Base-by-base conservation (phyloP, 64 coral and sea anemone species). In the Stichodactyla mertensii region DNA sequence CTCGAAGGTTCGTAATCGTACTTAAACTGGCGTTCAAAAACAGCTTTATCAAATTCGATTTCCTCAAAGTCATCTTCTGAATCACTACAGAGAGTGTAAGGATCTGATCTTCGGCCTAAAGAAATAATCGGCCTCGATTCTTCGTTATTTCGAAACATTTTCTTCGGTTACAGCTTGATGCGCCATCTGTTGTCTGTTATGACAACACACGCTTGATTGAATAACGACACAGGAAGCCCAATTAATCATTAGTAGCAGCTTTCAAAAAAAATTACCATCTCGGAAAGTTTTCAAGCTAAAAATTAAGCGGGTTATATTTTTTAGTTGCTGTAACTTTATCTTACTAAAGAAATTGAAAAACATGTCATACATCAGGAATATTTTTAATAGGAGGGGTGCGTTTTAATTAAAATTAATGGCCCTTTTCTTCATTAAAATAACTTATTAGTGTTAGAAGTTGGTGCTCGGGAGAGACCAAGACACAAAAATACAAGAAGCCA, bases 21-120 rank as follows among this genome's bases (percentile, higher is more conserved):
- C 51, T 53, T 52, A 20, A 6, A 81, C 16, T 20, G 78, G 4
- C 78, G 78, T 54, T 81, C 78, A 53, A 81, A 81, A n/a, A 81
- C 78, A 19, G 78, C 78, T 81, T 81, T 81, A 28, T 81, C 78
- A 51, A 81, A 81, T 20, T 81, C 78, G 15, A 81, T 81, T 20
- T 81, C 78, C 51, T 81, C 78, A 23, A 52, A 81, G 54, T 81
- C 78, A 52, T 81, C 78, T 52, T 81, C 78, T 20, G 78, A 52
- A 54, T 81, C 78, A 81, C 78, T 81, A 13, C 52, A 81, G 16
- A 81, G 53, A 81, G 78, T 55, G 51, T 81, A 81, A 10, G 78
- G 78, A 28, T 81, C 78, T 53, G 78, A 53, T 55, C 78, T 53
- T 81, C 78, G 36, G 51, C 78, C 78, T 55, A 81, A 22, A 81